A percentile compares a stretch with the other conserved stretches of the same genome.
Conservation (phyloP, 2,888 invertebrate genomes). For the Agrochola lota region DNA sequence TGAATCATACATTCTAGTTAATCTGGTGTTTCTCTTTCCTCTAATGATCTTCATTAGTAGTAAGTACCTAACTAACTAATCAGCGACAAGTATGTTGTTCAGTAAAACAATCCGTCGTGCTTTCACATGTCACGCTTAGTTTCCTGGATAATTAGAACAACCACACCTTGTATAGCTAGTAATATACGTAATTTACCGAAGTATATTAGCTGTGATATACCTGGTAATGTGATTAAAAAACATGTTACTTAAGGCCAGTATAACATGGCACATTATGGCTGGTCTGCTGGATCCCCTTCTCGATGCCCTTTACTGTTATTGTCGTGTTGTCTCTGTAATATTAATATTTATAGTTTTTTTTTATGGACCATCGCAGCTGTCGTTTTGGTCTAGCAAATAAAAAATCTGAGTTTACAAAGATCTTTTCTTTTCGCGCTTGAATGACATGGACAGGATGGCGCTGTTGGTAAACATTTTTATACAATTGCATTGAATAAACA, state of each 20-base stretch:
- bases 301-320: no score
- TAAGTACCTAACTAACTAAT: slow-evolving; percentile 42
- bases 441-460: no score
- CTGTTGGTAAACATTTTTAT: no score
- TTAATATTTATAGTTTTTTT: no score
- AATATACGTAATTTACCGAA: slow-evolving; percentile 55
- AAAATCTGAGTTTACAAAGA: no score
- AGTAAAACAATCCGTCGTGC: slow-evolving; percentile 50
- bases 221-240: slow-evolving; percentile 70
- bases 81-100: slow-evolving; percentile 19
- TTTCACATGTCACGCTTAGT: slow-evolving; percentile 32
- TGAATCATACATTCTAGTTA: slow-evolving; percentile 12
- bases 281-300: not conserved
- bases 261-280: not conserved
- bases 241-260: slow-evolving; percentile 29
- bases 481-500: no score
- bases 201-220: slow-evolving; percentile 67
- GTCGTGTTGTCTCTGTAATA: no score
- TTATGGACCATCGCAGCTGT: no score
- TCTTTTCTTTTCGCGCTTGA: no score
- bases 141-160: slow-evolving; percentile 45
- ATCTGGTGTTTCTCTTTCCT: slow-evolving; percentile 11
- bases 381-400: no score
- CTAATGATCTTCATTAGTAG: slow-evolving; percentile 39
- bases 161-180: slow-evolving; percentile 47